Evolutionary conservation across 2,113 vertebrate genomes (phyloP), one percentile per base, ranked within the genome.

Genomic region (Prunella fulvescens): DNA sequence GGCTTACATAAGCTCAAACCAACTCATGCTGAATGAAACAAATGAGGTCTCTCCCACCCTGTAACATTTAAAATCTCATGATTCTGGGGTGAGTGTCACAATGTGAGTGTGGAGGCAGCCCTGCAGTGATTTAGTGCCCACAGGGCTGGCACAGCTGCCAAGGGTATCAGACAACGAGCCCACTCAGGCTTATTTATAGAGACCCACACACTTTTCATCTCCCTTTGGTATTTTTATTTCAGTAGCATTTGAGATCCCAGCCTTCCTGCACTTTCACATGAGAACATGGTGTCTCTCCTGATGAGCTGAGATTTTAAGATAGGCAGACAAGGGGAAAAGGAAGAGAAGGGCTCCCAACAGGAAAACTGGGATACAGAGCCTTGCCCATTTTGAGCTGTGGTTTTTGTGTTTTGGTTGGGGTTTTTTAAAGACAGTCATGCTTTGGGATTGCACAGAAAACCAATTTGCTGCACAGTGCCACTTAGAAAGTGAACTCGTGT

Each of bases 401-500:
- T 9, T 31, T 51, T 29, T 23, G n/a, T 76, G 39, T 81, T 57
- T 78, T 22, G 23, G 22, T 35, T 54, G 15, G 16, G 35, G 8
- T 48, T 33, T 76, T 80, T 80, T 6, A 33, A 62, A 80, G 54
- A 62, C 72, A 58, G 57, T 66, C 81, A 65, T 64, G 71, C 79
- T 92, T 84, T 74, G 70, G 65, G 57, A 58, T 85, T 65, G 61
- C 72, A 79, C 57, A 88, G 86, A 72, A 90, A 88, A 92, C 67
- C 67, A 35, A 89, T 93, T 92, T 66, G 62, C 57, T 77, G 62
- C 74, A 76, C 19, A 16, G 73, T 86, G 81, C 88, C 61, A 80
- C 83, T 93, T 89, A 83, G 40, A 95, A 90, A 86, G 84, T 71
- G 81, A 97, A 90, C 67, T 95, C 6, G 4, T 47, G 64, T 88